Percentiles rank a stretch among this genome's conserved stretches.
Evolutionary conservation across 2,797 vertebrate species (phyloP).

Genomic region (Sebastes trivittatus): DNA sequence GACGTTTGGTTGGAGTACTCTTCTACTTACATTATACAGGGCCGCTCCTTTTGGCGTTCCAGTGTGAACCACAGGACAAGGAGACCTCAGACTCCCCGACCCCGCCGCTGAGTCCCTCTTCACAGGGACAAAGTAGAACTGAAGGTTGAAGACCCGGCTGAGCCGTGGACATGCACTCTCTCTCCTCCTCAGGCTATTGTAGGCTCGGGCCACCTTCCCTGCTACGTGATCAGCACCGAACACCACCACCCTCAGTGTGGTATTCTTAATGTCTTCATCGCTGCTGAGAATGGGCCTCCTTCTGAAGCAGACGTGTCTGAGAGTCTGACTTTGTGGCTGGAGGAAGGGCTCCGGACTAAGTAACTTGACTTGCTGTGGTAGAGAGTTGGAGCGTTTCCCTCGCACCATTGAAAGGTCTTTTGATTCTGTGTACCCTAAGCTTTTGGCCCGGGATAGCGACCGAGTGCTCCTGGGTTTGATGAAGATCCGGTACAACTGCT

Average conservation of each 20-base stretch:
- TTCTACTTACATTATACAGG: constrained; percentile 50
- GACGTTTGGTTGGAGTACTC: not conserved
- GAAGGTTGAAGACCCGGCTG: constrained; percentile 90
- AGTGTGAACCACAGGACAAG: constrained; percentile 8
- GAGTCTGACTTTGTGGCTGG: constrained; percentile 47
- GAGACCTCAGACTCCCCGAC: constrained; percentile 7
- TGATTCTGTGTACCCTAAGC: constrained; percentile 85
- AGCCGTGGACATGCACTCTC: constrained; percentile 89
- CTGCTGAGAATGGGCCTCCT: constrained; percentile 92
- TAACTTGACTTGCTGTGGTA: constrained; percentile 88
- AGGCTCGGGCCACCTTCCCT: constrained; percentile 93
- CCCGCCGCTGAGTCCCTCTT: constrained; percentile 77
- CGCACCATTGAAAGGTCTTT: constrained; percentile 69
- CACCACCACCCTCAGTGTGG: constrained; percentile 91
- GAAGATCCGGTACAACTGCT: constrained; percentile 85
- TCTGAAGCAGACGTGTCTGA: constrained; percentile 77
- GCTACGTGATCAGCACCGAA: constrained; percentile 95
- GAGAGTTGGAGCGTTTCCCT: constrained; percentile 90
- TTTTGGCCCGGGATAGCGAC: constrained; percentile 87
- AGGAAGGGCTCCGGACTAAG: constrained; percentile 57
- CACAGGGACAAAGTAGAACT: constrained; percentile 93
- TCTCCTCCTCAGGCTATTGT: constrained; percentile 87
- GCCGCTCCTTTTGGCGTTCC: constrained; percentile 47
- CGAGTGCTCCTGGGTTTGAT: constrained; percentile 83
- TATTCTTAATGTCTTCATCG: constrained; percentile 83